Conservation (phyloP, 2,113 vertebrate species). For the Protobothrops mucrosquamatus region DNA sequence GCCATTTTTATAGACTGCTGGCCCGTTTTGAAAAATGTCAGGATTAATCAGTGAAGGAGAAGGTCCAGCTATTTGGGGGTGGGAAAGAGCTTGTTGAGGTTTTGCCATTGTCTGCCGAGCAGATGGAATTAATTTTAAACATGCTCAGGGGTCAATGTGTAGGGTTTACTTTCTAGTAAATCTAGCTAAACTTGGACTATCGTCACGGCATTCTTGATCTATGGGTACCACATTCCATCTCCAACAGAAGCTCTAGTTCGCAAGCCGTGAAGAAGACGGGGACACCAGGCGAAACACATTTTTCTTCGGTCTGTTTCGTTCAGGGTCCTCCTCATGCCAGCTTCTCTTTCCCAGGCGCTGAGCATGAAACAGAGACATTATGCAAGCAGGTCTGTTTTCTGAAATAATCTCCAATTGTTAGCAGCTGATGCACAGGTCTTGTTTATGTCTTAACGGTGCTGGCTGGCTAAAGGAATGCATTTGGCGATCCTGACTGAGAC, state of each 20-base stretch:
- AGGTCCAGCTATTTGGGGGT: not conserved
- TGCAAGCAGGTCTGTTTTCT: not conserved
- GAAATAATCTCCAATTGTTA: not conserved
- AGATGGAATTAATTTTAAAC: not conserved
- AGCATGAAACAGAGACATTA: not conserved
- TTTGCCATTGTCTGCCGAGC: too few relatives aligned
- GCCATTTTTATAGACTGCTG: not conserved
- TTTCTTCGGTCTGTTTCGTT: not conserved
- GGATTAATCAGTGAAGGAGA: not conserved
- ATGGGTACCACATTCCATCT: not conserved
- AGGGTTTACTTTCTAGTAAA: not conserved
- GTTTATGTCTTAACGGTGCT: not conserved
- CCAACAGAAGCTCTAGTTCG: not conserved
- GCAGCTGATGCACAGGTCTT: not conserved
- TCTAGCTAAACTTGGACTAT: not conserved
- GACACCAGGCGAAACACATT: too few relatives aligned
- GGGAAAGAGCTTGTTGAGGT: not conserved
- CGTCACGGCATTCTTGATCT: not conserved
- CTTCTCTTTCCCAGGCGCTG: not conserved
- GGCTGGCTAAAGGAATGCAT: not conserved
- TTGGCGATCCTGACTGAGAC: not conserved
- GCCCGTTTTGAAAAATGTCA: not conserved
- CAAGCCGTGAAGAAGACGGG: not conserved
- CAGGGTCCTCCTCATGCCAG: not conserved
- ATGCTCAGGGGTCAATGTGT: not conserved